phyloP scores from a whole-genome alignment of 2,113 vertebrate genomes.

The Tympanuchus pallidicinctus region DNA sequence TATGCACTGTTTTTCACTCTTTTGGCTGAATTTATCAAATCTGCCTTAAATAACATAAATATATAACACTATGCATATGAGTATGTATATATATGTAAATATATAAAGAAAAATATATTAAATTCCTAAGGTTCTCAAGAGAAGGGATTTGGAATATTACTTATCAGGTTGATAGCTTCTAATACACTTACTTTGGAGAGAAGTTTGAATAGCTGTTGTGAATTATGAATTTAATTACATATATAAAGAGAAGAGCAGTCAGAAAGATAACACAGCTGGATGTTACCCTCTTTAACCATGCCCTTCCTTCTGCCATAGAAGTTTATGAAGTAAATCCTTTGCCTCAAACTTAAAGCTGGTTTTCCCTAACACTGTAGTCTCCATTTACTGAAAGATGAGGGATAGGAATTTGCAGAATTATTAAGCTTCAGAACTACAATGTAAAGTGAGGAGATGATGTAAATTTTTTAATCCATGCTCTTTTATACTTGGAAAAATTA shows the following conservation, averaged over 20 bases:
- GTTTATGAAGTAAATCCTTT: neutral
- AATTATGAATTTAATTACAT: neutral
- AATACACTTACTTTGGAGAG: neutral
- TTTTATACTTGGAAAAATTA: neutral
- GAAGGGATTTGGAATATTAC: neutral
- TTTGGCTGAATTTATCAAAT: neutral
- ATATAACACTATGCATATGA: neutral
- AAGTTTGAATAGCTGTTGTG: neutral
- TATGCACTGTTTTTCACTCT: neutral
- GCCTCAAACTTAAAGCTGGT: neutral
- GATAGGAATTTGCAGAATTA: neutral
- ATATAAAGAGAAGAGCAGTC: neutral
- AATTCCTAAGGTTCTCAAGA: neutral
- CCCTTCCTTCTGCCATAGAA: neutral
- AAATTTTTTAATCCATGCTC: neutral
- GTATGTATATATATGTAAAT: neutral
- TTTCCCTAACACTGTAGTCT: neutral
- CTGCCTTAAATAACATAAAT: neutral
- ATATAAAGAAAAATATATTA: neutral
- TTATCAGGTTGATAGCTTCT: neutral
- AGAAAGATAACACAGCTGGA: neutral
- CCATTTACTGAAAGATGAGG: neutral
- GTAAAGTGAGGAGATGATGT: conserved; percentile 21
- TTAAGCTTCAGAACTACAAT: neutral
- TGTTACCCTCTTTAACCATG: neutral